A percentile compares a stretch with the other conserved stretches of the same genome.
phyloP scores from a whole-genome alignment of 1,140 invertebrate genomes.

The Trichonephila clavata region DNA sequence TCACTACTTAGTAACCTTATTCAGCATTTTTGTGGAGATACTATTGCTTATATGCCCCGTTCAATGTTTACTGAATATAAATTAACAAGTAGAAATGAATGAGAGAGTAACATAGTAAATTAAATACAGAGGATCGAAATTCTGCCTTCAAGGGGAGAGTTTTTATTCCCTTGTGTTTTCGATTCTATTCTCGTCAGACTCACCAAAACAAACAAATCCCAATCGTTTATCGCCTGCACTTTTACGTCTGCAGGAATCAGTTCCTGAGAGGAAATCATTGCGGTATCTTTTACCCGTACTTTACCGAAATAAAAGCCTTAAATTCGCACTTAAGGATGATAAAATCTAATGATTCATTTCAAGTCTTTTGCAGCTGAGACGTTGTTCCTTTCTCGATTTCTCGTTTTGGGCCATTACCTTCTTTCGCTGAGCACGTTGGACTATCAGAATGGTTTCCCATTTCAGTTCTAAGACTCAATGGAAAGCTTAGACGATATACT shows the following conservation, averaged over 20 bases:
- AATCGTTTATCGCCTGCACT: slow-evolving; percentile 42
- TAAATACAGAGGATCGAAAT: background rate
- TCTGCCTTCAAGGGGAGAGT: background rate
- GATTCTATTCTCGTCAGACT: background rate
- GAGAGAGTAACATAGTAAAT: background rate
- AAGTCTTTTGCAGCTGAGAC: slow-evolving; percentile 50
- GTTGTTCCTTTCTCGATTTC: slow-evolving; percentile 17
- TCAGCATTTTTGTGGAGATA: too few relatives aligned
- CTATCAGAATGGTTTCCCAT: slow-evolving; percentile 50
- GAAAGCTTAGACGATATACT: slow-evolving; percentile 50
- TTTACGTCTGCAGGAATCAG: background rate
- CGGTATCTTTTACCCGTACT: slow-evolving; percentile 20
- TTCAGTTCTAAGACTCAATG: slow-evolving; percentile 5
- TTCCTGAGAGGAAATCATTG: slow-evolving; percentile 37
- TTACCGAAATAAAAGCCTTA: slow-evolving; percentile 44
- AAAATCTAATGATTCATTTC: slow-evolving; percentile 66
- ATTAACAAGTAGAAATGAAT: background rate
- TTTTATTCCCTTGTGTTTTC: background rate
- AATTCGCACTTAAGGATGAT: slow-evolving; percentile 60
- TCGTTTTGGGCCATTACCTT: slow-evolving; percentile 43
- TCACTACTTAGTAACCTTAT: too few relatives aligned
- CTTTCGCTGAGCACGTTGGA: slow-evolving; percentile 41
- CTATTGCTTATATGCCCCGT: too few relatives aligned
- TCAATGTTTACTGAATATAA: too few relatives aligned
- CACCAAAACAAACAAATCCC: slow-evolving; percentile 42